Conservation (phyloP, 2,797 vertebrate genomes). For the Manis crassicaudata region DNA sequence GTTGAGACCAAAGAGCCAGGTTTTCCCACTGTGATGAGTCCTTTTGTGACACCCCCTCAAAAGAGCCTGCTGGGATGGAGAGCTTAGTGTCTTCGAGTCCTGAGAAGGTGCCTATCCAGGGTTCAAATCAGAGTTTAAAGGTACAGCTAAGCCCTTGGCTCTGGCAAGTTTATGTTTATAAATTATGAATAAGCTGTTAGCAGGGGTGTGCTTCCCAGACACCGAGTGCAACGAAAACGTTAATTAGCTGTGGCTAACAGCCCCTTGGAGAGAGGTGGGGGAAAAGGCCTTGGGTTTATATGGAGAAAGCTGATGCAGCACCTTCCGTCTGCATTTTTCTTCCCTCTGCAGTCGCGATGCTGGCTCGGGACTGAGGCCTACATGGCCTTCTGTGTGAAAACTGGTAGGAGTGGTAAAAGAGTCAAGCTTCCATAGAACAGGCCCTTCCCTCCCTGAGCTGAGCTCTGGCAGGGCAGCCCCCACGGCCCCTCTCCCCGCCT, state of each 20-base stretch:
- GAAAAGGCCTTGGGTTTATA: not conserved
- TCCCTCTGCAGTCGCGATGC: not conserved
- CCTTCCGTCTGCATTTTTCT: not conserved
- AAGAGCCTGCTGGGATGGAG: not conserved
- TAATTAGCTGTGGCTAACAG: not conserved
- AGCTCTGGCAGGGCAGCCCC: not conserved
- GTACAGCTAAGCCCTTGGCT: not conserved
- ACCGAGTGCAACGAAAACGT: not conserved
- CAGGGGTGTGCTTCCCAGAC: not conserved
- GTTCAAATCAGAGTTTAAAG: not conserved
- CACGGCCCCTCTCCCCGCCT: not conserved
- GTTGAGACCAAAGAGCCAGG: not conserved
- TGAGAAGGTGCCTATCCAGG: not conserved
- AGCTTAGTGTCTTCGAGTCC: not conserved
- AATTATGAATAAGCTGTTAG: not conserved
- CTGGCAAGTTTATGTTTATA: not conserved
- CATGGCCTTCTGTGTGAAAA: not conserved
- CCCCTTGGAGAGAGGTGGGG: not conserved
- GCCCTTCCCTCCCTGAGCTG: not conserved
- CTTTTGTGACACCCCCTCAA: not conserved
- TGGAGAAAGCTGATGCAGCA: not conserved
- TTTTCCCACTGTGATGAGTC: not conserved
- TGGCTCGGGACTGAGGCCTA: not conserved
- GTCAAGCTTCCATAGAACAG: not conserved
- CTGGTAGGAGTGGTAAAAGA: not conserved